Evolutionary conservation across 2,888 invertebrate species (phyloP).

Genomic region (Drosophila paranaensis): DNA sequence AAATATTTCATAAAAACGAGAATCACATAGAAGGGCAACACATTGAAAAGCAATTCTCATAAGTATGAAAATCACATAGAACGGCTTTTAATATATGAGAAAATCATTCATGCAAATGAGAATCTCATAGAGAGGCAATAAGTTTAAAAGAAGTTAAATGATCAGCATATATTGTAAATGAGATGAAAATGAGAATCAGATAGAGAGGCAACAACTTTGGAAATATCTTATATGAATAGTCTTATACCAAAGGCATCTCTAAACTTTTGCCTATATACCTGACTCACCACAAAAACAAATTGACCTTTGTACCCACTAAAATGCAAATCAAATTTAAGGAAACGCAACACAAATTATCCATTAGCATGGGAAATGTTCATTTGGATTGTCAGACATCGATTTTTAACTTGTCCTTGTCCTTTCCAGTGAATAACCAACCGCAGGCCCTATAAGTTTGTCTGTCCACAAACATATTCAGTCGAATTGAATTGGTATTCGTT

Average conservation of each 20-base stretch:
- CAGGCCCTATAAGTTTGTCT: neutral
- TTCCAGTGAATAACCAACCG: neutral
- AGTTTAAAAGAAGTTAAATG: neutral
- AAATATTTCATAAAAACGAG: neutral
- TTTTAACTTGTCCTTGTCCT: conserved; percentile 23
- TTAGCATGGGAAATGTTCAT: conserved; percentile 41
- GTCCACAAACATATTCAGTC: neutral
- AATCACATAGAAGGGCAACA: neutral
- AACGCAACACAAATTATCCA: conserved; percentile 36
- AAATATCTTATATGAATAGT: neutral
- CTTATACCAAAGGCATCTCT: neutral
- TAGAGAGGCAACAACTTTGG: too few relatives aligned
- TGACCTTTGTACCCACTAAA: neutral
- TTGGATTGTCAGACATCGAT: conserved; percentile 40
- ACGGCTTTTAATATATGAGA: neutral
- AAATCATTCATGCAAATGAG: neutral
- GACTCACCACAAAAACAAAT: neutral
- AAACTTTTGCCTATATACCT: neutral
- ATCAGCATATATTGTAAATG: neutral
- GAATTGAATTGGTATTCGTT: conserved; percentile 16
- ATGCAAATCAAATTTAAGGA: conserved; percentile 5
- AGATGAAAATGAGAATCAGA: neutral
- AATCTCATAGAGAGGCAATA: neutral
- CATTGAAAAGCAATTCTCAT: neutral
- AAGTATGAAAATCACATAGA: neutral